These are phyloP conservation scores for Nerophis lumbriciformis DNA, from an alignment of 2,113 vertebrate genomes.

Conservation along the genomic window DNA sequence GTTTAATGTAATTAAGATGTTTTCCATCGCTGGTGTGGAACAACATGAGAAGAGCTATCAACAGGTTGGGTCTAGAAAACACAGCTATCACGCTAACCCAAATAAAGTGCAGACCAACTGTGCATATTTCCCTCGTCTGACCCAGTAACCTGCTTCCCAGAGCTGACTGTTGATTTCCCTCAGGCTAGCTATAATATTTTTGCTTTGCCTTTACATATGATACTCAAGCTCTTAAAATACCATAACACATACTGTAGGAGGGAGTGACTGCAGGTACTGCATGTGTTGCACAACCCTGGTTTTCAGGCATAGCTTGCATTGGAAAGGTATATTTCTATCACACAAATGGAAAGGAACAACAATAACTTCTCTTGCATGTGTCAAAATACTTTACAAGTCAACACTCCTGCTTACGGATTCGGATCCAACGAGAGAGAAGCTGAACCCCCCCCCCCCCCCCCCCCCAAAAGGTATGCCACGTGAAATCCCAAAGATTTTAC, in stretches of 20 bases:
- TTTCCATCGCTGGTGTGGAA: conserved; percentile 20
- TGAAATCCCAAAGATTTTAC: conserved; percentile 36
- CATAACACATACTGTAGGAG: not conserved
- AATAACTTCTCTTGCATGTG: not conserved
- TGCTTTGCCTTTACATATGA: conserved; percentile 13
- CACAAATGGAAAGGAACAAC: not conserved
- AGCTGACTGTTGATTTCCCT: conserved; percentile 16
- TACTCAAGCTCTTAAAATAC: conserved; percentile 11
- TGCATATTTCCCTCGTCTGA: conserved; percentile 31
- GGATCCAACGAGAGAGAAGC: conserved; percentile 13
- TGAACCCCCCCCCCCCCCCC: not conserved
- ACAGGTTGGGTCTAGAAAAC: conserved; percentile 23
- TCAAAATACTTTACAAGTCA: conserved; percentile 17
- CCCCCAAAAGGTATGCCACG: conserved; percentile 15
- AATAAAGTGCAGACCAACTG: conserved; percentile 15
- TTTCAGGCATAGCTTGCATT: conserved; percentile 3
- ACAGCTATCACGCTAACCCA: conserved; percentile 28
- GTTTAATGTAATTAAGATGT: conserved; percentile 6
- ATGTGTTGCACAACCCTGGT: not conserved
- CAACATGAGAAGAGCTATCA: conserved; percentile 18
- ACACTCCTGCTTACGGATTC: conserved; percentile 27
- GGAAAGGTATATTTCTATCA: not conserved
- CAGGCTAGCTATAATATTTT: conserved; percentile 7
- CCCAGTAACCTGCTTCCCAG: conserved; percentile 41
- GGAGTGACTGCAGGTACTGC: not conserved